Conservation (phyloP, 1,140 invertebrate species). For the Aporrectodea caliginosa region DNA sequence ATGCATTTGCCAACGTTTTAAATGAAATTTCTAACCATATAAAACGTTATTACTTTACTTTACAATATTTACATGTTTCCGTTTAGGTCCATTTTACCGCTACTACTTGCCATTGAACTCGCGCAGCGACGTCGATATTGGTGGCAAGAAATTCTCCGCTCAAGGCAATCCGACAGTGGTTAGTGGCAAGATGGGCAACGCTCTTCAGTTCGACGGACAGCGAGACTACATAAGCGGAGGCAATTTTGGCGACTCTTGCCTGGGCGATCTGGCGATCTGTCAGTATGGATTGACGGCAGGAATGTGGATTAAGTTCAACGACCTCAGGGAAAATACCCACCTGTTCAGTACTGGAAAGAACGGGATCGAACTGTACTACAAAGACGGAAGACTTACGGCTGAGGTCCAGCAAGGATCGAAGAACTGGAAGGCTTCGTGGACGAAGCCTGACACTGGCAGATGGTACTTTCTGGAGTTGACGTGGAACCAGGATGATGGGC, state of each 20-base stretch:
- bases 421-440: conserved; percentile 35
- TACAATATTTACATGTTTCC: too few species aligned
- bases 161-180: conserved; percentile 37
- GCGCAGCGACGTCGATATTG: conserved; percentile 35
- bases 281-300: conserved; percentile 47
- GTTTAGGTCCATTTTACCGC: conserved; percentile 42
- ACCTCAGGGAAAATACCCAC: conserved; percentile 36
- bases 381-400: conserved; percentile 38
- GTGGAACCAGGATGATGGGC: conserved; percentile 47
- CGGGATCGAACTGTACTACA: conserved; percentile 42
- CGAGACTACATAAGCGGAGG: conserved; percentile 45
- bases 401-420: conserved; percentile 37
- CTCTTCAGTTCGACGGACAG: conserved; percentile 38
- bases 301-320: conserved; percentile 45
- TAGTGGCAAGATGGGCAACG: conserved; percentile 41
- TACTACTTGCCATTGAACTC: conserved; percentile 47
- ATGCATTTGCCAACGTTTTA: too few species aligned
- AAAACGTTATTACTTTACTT: too few species aligned
- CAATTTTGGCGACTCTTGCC: conserved; percentile 39
- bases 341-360: conserved; percentile 36
- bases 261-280: conserved; percentile 44
- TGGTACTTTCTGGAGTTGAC: conserved; percentile 53
- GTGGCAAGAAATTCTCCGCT: conserved; percentile 32
- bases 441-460: conserved; percentile 6
- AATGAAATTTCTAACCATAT: too few species aligned